Base-by-base conservation (phyloP, 2,888 invertebrate species). In the Protodeltote pygarga region DNA sequence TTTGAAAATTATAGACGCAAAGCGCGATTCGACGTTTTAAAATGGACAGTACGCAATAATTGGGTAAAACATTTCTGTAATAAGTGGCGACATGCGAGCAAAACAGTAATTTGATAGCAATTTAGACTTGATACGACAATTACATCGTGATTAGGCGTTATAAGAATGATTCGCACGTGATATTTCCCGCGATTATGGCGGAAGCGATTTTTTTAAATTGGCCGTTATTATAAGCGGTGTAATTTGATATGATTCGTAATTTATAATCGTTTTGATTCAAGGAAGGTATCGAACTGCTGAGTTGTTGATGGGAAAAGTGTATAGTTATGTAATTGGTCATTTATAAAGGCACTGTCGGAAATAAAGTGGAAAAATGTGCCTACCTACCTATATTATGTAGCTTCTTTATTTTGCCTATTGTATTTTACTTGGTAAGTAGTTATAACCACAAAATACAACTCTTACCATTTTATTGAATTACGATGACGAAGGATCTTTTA, bases 101-200 rank as follows among this genome's bases (percentile, higher is more conserved):
- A 75, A 79, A 75, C 67, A 72, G 65, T 75, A 75, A 75, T 70
- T 76, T 77, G 58, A 70, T 68, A 69, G 70, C 58, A 73, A 78
- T 78, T 78, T 79, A 16, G 51, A 54, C 59, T 64, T 73, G 69
- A 77, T 79, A 75, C 57, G 62, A 57, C 72, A 69, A 73, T 78
- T 75, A 77, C 34, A 35, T 11, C 25, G 52, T 72, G 75, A 78
- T 77, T 77, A 68, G 71, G 52, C 44, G 39, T 44, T 65, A 50
- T 66, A 62, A 74, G 69, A 61, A 61, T 61, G 49, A 62, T 61
- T 63, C 54, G 68, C 65, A 71, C 47, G 61, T 67, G 64, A 60
- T 59, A 49, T 57, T 64, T 69, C 57, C 63, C 65, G 54, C 50
- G 54, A 62, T 59, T 62, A 44, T 32, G 33, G 65, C 71, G 57